phyloP scores from a whole-genome alignment of 2,797 vertebrate genomes.

The Acomys russatus region DNA sequence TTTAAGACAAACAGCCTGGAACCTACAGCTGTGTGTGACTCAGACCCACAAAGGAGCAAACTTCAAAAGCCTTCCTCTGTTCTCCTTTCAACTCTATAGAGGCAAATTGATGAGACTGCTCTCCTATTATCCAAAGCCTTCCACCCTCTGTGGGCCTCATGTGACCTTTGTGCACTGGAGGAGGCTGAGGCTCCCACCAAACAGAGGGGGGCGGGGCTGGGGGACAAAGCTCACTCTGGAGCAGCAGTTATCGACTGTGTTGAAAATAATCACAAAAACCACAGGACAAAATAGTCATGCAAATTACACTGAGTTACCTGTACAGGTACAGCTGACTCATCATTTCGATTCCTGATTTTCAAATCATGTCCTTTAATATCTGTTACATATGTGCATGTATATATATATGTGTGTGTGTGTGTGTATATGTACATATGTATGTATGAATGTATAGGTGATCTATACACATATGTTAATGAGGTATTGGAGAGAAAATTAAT shows the following conservation, averaged over 20 bases:
- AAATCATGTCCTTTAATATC: not conserved
- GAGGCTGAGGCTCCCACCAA: not conserved
- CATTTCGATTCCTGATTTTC: not conserved
- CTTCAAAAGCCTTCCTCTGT: conserved; percentile 64
- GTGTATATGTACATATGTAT: not conserved
- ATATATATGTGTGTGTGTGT: rapidly evolving
- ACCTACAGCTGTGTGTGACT: conserved; percentile 63
- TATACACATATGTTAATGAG: not conserved
- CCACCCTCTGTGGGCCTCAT: not conserved
- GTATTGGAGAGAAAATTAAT: not conserved
- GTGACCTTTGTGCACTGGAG: not conserved
- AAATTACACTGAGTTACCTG: not conserved
- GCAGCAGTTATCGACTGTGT: not conserved
- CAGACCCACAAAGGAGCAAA: conserved; percentile 52
- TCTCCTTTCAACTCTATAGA: conserved; percentile 35
- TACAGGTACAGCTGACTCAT: not conserved
- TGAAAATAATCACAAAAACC: conserved; percentile 20
- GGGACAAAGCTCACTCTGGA: not conserved
- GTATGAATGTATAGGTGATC: not conserved
- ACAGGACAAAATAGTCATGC: not conserved
- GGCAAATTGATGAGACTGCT: conserved; percentile 65
- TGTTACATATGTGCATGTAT: not conserved
- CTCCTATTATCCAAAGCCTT: conserved; percentile 36
- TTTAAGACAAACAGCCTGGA: conserved; percentile 65
- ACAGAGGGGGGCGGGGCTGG: not conserved